Evolutionary conservation across 2,797 vertebrate genomes (phyloP).

Genomic region (Pantherophis vulpinus): DNA sequence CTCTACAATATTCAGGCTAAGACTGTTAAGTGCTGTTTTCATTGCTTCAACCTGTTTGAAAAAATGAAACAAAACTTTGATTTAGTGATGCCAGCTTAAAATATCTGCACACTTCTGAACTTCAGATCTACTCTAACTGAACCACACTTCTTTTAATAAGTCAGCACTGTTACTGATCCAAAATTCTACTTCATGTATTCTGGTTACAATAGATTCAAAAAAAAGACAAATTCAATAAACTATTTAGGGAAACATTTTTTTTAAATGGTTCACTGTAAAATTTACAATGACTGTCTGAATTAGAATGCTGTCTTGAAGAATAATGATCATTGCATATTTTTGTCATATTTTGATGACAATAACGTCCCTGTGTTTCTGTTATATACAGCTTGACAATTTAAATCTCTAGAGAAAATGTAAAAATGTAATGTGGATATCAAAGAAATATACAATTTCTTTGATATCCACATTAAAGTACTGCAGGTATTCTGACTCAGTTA

Average conservation of each 20-base stretch:
- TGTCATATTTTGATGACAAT: background rate
- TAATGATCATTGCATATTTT: background rate
- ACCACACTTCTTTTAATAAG: background rate
- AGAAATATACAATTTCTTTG: background rate
- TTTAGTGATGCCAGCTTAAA: conserved; percentile 23
- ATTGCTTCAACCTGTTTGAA: conserved; percentile 82
- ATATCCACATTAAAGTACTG: background rate
- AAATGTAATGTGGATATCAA: background rate
- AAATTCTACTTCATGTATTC: background rate
- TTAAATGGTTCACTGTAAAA: background rate
- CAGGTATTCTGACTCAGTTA: background rate
- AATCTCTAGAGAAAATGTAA: background rate
- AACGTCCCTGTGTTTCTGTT: background rate
- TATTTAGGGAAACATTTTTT: background rate
- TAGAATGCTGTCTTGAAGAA: background rate
- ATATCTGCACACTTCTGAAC: background rate
- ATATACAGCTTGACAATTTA: background rate
- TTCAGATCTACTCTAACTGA: conserved; percentile 49
- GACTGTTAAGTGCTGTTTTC: conserved; percentile 80
- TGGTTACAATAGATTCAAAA: background rate
- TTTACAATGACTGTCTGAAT: background rate
- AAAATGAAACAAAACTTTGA: conserved; percentile 39
- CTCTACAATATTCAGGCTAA: conserved; percentile 90
- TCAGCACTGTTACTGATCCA: background rate
- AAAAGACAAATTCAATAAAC: background rate